A percentile compares a stretch with the other conserved stretches of the same genome.
These are phyloP conservation scores for Toxonevra muliebris DNA, from an alignment of 2,888 invertebrate species.

Conservation along the genomic window DNA sequence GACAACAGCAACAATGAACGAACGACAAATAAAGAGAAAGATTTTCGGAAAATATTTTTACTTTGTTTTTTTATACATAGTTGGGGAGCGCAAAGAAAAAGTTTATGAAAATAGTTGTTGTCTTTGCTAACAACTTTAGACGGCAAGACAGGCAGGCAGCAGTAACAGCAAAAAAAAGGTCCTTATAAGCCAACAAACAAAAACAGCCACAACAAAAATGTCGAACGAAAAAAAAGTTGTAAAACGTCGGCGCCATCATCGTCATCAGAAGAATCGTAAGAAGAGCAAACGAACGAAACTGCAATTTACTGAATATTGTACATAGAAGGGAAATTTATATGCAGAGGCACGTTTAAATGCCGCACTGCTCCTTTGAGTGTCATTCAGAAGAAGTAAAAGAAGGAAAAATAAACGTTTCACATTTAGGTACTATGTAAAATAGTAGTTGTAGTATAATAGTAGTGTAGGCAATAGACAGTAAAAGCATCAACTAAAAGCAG, in stretches of 20 bases:
- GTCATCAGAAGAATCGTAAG: not conserved
- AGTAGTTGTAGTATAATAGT: not conserved
- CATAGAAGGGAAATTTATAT: slow-evolving; percentile 25
- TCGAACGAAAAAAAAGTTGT: not conserved
- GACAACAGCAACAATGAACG: no score
- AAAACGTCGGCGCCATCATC: no score
- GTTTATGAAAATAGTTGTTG: no score
- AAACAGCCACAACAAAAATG: not conserved
- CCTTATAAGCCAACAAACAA: slow-evolving; percentile 1
- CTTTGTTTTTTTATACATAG: no score
- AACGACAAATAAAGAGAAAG: no score
- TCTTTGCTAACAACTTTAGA: no score
- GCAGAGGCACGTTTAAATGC: slow-evolving; percentile 33
- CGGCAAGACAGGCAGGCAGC: no score
- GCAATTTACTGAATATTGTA: not conserved
- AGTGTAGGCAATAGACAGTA: not conserved
- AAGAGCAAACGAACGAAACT: not conserved
- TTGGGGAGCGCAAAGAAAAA: no score
- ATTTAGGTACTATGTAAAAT: slow-evolving; percentile 43
- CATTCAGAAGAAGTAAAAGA: slow-evolving; percentile 43
- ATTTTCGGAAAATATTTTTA: no score
- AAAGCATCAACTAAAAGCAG: not conserved
- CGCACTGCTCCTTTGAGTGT: slow-evolving; percentile 41
- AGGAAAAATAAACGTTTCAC: slow-evolving; percentile 49
- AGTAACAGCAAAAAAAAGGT: not conserved